Evolutionary conservation across 2,113 vertebrate genomes (phyloP), one percentile per base, ranked within the genome.

Genomic region (Egretta garzetta): DNA sequence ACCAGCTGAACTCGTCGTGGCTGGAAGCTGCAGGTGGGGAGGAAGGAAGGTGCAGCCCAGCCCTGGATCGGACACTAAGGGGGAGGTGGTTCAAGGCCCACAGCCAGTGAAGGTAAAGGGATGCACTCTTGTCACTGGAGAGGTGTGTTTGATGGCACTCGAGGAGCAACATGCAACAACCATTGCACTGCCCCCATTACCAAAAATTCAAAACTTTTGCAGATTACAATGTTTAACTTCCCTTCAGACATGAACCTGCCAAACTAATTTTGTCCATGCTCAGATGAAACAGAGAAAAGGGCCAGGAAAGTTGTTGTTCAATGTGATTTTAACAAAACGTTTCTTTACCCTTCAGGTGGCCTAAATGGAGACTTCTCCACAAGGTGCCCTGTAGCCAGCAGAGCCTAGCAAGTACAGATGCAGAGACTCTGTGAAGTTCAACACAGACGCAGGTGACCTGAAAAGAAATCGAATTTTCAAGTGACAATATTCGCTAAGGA

Each of bases 21-120:
- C 41, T 70, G 43, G 58, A 41, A 73, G 37, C 21, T 77, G 58
- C 43, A 59, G 33, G 22, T 27, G 17, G 14, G 33, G 20, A 64
- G 52, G 32, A 18, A 83, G 52, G 37, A 75, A 60, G 50, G 28
- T 39, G 17, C 37, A 83, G 33, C 35, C 32, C 45, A 75, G 53
- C 17, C 53, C 9, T 28, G 62, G 68, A 49, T 14, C 1, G 0
- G 41, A 32, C 37, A 66, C 22, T 24, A 30, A n/a, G 0, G 4
- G 12, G 8, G 11, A 45, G 8, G 19, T 6, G 8, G 43, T 59
- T 71, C 45, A 59, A 64, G 20, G 79, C n/a, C 22, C 15, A 12
- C 13, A 37, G 45, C 16, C 53, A 59, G 28, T 0, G 1, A 82
- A 82, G 55, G 33, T 21, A 43, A 76, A 87, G 49, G 35, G n/a